Base-by-base conservation (phyloP, 2,888 invertebrate species). In the Trachelus stipa region DNA sequence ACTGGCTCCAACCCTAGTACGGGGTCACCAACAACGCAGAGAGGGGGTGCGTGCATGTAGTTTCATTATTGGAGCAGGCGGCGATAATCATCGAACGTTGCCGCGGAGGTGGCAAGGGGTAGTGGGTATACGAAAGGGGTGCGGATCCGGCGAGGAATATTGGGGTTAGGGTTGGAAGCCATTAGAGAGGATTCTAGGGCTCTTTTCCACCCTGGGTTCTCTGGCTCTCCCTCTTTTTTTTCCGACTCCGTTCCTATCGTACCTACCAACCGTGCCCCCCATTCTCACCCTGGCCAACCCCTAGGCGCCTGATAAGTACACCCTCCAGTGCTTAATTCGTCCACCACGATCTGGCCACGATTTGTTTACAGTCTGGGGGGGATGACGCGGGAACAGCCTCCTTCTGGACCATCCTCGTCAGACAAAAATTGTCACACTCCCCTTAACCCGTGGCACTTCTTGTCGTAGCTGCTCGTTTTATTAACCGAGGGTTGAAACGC, bases 41-140 rank as follows among this genome's bases (percentile, higher is more conserved):
- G 56, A 56, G 23, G 35, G 35, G 35, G 69, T 79, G 81, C 84
- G 76, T 77, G 68, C 74, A 82, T 86, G 85, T 88, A 88, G 87
- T 88, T 88, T 88, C 88, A 88, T 89, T 87, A 90, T 89, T 87
- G 87, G 84, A 81, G 85, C 86, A 83, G 85, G 84, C 87, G 85
- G 85, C 85, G 89, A 90, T 90, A 90, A 90, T 88, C 87, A 89
- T 88, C 89, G 84, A 83, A 85, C 85, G 84, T 82, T 80, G 82
- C 83, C 81, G 74, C 73, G 78, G 31, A 71, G 31, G 31, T 71
- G 71, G 71, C 15, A 12, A 71, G 71, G 34, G 82, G 81, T 83
- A 77, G 74, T 81, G 81, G 82, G 83, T 83, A 76, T 81, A 79
- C 75, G 77, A 81, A 84, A 81, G 83, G 84, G 83, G 79, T 82